These are phyloP conservation scores for Tetrao urogallus DNA, from an alignment of 2,113 vertebrate genomes.

Conservation along the genomic window DNA sequence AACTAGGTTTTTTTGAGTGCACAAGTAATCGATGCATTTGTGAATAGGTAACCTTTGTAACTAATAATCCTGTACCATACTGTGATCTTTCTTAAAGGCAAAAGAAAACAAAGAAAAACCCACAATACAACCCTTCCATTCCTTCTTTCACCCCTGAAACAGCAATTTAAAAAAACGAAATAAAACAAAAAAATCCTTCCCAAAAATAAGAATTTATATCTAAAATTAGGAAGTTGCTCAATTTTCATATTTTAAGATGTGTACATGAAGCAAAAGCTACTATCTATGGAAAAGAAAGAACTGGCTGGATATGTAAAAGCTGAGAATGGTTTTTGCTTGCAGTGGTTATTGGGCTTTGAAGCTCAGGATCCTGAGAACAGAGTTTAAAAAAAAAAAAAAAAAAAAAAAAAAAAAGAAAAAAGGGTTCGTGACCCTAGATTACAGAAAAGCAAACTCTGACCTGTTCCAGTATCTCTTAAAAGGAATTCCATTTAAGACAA, in stretches of 20 bases:
- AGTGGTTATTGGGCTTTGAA: neutral
- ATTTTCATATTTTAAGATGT: neutral
- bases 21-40: neutral
- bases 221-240: neutral
- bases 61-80: neutral
- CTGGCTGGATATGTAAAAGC: neutral
- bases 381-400: neutral
- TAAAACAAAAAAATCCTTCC: neutral
- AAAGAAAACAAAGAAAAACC: neutral
- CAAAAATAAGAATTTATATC: neutral
- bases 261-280: neutral
- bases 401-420: neutral
- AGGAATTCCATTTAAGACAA: neutral
- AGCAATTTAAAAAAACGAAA: neutral
- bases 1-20: neutral
- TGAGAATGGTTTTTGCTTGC: neutral
- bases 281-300: neutral
- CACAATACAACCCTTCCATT: fast-evolving
- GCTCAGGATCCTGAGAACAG: neutral
- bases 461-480: neutral
- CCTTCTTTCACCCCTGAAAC: neutral
- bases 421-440: neutral
- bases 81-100: neutral
- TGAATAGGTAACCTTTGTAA: neutral
- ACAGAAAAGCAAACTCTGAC: neutral